Conservation (phyloP, 2,888 invertebrate genomes). For the Dione vanillae region DNA sequence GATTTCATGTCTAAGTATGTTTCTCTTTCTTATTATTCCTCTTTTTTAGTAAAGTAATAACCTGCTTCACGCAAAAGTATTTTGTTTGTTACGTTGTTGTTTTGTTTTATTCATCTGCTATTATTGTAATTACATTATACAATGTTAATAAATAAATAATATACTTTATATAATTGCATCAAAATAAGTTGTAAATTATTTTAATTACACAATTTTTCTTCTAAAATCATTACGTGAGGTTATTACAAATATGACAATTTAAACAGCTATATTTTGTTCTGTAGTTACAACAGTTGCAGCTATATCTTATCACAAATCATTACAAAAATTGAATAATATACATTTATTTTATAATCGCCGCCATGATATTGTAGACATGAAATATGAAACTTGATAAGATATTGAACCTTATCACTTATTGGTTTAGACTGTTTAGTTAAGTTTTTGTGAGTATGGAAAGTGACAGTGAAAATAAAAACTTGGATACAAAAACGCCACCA, state of each 20-base stretch:
- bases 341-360: slow-evolving; percentile 36
- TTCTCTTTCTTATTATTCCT: too few relatives aligned
- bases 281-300: slow-evolving; percentile 2
- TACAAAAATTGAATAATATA: slow-evolving; percentile 32
- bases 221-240: neutral
- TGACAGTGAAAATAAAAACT: slow-evolving; percentile 62
- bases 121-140: too few relatives aligned
- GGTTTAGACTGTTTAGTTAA: slow-evolving; percentile 46
- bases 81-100: too few relatives aligned
- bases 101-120: too few relatives aligned
- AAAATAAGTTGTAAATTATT: neutral
- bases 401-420: slow-evolving; percentile 34
- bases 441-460: slow-evolving; percentile 60
- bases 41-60: too few relatives aligned
- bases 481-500: slow-evolving; percentile 60
- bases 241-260: neutral
- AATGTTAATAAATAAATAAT: too few relatives aligned
- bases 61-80: too few relatives aligned
- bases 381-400: slow-evolving; percentile 41
- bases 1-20: too few relatives aligned
- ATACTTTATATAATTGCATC: neutral
- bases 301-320: slow-evolving; percentile 23
- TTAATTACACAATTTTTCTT: neutral
- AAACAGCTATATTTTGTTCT: neutral
- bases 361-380: slow-evolving; percentile 9